Percentiles rank a stretch among this genome's conserved stretches.
Evolutionary conservation across 2,888 invertebrate genomes (phyloP).

Genomic region (Lacanobia oleracea): DNA sequence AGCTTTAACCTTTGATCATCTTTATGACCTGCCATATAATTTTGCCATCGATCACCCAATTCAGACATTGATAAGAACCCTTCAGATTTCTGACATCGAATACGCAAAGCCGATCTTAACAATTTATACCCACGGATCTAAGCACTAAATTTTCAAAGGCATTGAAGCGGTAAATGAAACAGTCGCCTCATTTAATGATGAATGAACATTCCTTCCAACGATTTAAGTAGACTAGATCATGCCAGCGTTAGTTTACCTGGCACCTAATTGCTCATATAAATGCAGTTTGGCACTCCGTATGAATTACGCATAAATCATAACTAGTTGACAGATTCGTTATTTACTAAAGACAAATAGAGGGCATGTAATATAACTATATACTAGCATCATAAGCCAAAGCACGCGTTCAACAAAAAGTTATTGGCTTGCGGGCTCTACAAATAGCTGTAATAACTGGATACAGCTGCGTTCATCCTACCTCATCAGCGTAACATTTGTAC

Average conservation of each 20-base stretch:
- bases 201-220: conserved; percentile 58
- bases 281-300: conserved; percentile 77
- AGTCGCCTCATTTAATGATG: conserved; percentile 47
- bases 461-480: conserved; percentile 67
- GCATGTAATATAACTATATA: conserved; percentile 64
- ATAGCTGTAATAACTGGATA: conserved; percentile 70
- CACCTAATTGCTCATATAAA: conserved; percentile 70
- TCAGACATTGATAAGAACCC: conserved; percentile 6
- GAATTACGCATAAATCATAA: conserved; percentile 81
- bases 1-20: conserved; percentile 12
- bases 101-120: conserved; percentile 1
- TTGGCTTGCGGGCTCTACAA: conserved; percentile 69
- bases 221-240: conserved; percentile 66
- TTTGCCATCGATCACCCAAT: conserved; percentile 26
- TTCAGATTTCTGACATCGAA: conserved; percentile 19
- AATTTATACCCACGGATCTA: conserved; percentile 23
- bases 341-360: conserved; percentile 80
- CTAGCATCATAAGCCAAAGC: conserved; percentile 64
- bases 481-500: conserved; percentile 65
- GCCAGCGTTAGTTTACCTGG: conserved; percentile 75
- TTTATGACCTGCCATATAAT: background rate
- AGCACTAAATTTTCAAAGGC: conserved; percentile 36
- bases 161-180: conserved; percentile 42
- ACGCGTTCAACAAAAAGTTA: conserved; percentile 71
- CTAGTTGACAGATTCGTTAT: conserved; percentile 75